Conservation (phyloP, 2,113 vertebrate species). For the Panthera tigris region DNA sequence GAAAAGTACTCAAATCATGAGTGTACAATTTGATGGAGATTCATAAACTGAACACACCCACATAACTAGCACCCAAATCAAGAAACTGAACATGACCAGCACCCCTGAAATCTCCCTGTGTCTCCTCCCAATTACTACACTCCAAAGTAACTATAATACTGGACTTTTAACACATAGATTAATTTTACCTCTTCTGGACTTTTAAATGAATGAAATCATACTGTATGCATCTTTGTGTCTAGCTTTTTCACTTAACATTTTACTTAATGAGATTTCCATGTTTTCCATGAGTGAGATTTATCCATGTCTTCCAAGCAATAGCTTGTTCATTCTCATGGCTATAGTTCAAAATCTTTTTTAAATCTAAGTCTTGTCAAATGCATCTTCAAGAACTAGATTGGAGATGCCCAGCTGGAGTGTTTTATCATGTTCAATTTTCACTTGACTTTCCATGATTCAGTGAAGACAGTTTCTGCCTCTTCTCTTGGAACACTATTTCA, state of each 20-base stretch:
- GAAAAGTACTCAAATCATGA: not conserved
- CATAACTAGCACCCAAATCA: not conserved
- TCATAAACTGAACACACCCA: not conserved
- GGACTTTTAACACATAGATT: slow-evolving; percentile 28
- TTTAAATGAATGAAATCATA: not conserved
- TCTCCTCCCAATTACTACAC: not conserved
- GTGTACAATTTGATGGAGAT: not conserved
- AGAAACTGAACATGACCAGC: not conserved
- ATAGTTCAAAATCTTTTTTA: slow-evolving; percentile 38
- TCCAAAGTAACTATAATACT: not conserved
- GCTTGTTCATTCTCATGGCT: slow-evolving; percentile 31
- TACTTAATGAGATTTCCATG: not conserved
- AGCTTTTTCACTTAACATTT: slow-evolving; percentile 38
- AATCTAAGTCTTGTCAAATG: slow-evolving; percentile 35
- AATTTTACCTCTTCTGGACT: not conserved
- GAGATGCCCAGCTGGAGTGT: slow-evolving; percentile 52
- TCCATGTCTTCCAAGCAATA: slow-evolving; percentile 20
- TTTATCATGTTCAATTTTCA: slow-evolving; percentile 67
- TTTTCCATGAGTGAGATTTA: slow-evolving; percentile 17
- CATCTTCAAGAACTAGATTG: slow-evolving; percentile 44
- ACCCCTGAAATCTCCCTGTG: not conserved
- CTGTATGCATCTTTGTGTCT: not conserved
- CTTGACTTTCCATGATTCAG: slow-evolving; percentile 65
- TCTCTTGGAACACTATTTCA: slow-evolving; percentile 67
- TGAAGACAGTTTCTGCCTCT: slow-evolving; percentile 66